Percentiles rank a stretch among this genome's conserved stretches.
Conservation (phyloP, 2,113 vertebrate species). For the Saimiri boliviensis region DNA sequence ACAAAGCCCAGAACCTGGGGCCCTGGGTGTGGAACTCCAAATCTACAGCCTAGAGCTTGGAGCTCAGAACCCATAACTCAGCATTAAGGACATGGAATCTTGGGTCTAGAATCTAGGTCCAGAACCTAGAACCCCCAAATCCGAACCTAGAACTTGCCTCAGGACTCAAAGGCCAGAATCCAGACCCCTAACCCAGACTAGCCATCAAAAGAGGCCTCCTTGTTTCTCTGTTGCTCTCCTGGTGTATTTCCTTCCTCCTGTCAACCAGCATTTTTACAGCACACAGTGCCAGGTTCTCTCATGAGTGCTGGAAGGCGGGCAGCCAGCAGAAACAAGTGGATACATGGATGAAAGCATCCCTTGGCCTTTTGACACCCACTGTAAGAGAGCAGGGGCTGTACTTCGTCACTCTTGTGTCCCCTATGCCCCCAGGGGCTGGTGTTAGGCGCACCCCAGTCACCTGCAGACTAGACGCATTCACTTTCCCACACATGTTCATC, state of each 20-base stretch:
- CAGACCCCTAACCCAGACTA: not conserved
- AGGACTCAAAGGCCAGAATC: not conserved
- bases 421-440: accelerated
- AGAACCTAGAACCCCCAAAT: not conserved
- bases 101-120: not conserved
- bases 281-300: not conserved
- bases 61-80: not conserved
- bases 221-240: accelerated
- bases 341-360: not conserved
- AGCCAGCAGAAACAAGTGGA: not conserved
- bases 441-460: not conserved
- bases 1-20: not conserved
- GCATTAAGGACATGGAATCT: not conserved
- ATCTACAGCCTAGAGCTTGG: not conserved
- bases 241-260: not conserved
- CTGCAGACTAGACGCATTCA: not conserved
- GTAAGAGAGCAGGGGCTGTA: not conserved
- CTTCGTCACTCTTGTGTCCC: not conserved
- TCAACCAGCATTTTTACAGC: not conserved
- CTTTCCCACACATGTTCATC: not conserved
- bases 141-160: not conserved
- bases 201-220: too few relatives aligned
- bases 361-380: not conserved
- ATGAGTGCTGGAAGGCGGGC: not conserved
- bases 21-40: not conserved